phyloP scores from a whole-genome alignment of 1,140 invertebrate genomes.

The Leptestheria dahalacensis region DNA sequence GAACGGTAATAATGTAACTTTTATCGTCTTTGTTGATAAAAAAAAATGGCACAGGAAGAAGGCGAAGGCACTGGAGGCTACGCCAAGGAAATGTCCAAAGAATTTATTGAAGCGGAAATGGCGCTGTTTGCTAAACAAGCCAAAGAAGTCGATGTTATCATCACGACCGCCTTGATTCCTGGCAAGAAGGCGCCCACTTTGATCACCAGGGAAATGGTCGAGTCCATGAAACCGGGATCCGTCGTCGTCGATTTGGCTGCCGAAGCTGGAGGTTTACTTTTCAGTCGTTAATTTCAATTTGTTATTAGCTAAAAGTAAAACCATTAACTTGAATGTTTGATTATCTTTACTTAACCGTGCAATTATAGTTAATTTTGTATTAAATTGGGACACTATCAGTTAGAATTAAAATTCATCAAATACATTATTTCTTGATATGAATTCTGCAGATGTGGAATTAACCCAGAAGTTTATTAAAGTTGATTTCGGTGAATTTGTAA shows the following conservation, averaged over 20 bases:
- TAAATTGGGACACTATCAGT: too few relatives aligned
- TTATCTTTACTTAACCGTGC: too few relatives aligned
- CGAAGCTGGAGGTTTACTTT: slow-evolving; percentile 64
- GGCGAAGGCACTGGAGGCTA: slow-evolving; percentile 71
- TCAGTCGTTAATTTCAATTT: too few relatives aligned
- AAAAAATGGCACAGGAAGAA: slow-evolving; percentile 46
- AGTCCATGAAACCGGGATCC: slow-evolving; percentile 72
- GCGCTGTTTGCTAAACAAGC: slow-evolving; percentile 72
- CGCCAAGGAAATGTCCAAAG: slow-evolving; percentile 79
- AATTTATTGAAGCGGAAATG: slow-evolving; percentile 73
- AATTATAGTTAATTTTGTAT: too few relatives aligned
- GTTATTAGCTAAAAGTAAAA: too few relatives aligned
- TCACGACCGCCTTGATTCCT: slow-evolving; percentile 78
- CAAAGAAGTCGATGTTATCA: slow-evolving; percentile 53
- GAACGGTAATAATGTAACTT: background rate
- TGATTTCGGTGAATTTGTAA: too few relatives aligned
- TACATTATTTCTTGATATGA: too few relatives aligned
- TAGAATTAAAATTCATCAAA: too few relatives aligned
- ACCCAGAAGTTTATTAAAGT: too few relatives aligned
- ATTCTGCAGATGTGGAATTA: too few relatives aligned
- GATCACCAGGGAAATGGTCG: slow-evolving; percentile 68
- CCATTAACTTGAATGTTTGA: too few relatives aligned
- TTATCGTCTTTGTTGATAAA: background rate
- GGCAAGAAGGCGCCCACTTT: slow-evolving; percentile 68
- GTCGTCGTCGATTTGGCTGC: slow-evolving; percentile 80